These are phyloP conservation scores for Tipula confusa DNA, from an alignment of 2,888 invertebrate genomes.

Conservation along the genomic window DNA sequence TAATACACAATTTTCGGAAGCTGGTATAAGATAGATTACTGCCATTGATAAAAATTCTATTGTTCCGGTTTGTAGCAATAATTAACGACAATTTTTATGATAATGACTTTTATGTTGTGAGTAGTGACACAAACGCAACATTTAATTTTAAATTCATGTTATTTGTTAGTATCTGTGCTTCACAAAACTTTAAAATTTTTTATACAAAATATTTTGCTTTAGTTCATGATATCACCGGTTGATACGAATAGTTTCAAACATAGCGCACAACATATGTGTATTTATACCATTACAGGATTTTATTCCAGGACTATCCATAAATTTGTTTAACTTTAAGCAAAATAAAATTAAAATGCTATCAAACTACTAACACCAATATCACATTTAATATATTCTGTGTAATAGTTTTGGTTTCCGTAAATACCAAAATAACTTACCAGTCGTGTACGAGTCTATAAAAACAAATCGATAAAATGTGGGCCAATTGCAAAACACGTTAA, in stretches of 20 bases:
- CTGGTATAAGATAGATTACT: too few species aligned
- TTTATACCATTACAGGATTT: background rate
- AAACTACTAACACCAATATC: background rate
- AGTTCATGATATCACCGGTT: background rate
- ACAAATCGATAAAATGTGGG: conserved; percentile 3
- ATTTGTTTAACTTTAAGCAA: background rate
- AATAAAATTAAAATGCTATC: background rate
- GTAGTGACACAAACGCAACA: background rate
- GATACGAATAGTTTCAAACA: background rate
- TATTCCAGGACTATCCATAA: background rate
- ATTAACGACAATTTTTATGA: background rate
- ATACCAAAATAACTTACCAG: background rate
- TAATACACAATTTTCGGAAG: too few species aligned
- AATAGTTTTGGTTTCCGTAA: background rate
- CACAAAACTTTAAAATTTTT: background rate
- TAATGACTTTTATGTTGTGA: background rate
- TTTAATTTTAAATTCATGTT: background rate
- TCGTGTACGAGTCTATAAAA: background rate
- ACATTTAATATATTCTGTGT: background rate
- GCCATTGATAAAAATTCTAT: too few species aligned
- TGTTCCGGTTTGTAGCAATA: too few species aligned
- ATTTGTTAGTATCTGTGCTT: background rate
- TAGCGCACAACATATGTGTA: background rate
- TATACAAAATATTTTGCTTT: background rate
- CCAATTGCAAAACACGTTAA: background rate